These are phyloP conservation scores for Lepilemur ruficaudatus DNA, from an alignment of 2,797 vertebrate genomes.

Conservation along the genomic window DNA sequence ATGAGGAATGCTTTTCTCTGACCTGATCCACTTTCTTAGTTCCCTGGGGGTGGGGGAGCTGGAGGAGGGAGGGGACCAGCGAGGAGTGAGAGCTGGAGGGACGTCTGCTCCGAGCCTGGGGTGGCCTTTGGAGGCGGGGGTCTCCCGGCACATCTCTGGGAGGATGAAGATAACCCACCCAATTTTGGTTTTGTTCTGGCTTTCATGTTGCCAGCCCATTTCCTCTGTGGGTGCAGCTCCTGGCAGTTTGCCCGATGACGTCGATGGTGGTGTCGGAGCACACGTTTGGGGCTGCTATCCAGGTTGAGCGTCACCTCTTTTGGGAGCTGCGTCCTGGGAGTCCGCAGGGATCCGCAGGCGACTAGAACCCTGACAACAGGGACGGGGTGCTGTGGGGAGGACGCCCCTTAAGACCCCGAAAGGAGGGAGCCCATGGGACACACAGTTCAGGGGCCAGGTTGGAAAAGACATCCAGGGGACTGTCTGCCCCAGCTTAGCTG, in stretches of 20 bases:
- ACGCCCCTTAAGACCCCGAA: background rate
- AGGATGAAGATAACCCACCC: background rate
- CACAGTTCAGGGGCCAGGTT: background rate
- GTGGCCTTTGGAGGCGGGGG: background rate
- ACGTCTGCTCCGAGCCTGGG: background rate
- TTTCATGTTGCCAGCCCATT: constrained; percentile 54
- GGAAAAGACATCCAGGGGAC: background rate
- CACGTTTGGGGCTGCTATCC: constrained; percentile 55
- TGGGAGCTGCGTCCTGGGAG: constrained; percentile 63
- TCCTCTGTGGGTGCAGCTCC: constrained; percentile 68
- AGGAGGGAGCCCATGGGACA: rapidly evolving
- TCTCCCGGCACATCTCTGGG: background rate
- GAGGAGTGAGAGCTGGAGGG: rapidly evolving
- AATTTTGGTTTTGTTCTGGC: constrained; percentile 61
- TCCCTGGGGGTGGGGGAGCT: constrained; percentile 11
- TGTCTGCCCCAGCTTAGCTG: background rate
- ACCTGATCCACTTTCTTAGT: constrained; percentile 75
- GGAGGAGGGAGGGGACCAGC: background rate
- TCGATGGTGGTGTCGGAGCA: constrained; percentile 62
- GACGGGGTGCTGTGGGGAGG: background rate
- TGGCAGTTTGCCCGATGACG: constrained; percentile 21
- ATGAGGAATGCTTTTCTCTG: constrained; percentile 70
- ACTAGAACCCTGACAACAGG: background rate
- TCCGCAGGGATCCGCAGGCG: constrained; percentile 58
- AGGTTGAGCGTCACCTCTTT: constrained; percentile 52